Evolutionary conservation across 2,797 vertebrate species (phyloP), one percentile per base, ranked within the genome.

Genomic region (Sphenodon punctatus): DNA sequence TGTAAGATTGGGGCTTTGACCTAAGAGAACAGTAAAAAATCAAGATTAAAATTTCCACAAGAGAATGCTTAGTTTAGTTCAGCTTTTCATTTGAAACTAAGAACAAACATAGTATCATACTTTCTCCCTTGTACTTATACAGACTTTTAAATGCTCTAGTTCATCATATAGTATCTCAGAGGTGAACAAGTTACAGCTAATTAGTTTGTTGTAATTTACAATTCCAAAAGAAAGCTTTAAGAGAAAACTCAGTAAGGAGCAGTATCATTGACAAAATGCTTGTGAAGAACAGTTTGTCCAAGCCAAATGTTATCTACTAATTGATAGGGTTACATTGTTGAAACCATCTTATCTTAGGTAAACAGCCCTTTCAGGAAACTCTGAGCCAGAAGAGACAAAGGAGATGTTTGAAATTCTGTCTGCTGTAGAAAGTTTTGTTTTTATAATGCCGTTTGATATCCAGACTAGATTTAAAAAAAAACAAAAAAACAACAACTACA

Each of bases 271-370:
- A 84, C n/a, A 64, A 61, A 76, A 78, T 63, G 36, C 45, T 69
- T 72, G 36, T 66, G 39, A 93, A 92, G 82, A 76, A 65, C 73
- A 89, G 61, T 38, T 72, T 4, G 53, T 42, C 46, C 79, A 91
- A 86, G 70, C 74, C 39, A 75, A 88, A 86, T 70, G 59, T 86
- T 86, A 87, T 64, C 77, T 89, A 38, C 72, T 91, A 90, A 75
- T 48, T 70, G 85, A 78, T 66, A 86, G 76, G 55, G 77, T 55
- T 15, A n/a, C 67, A 88, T 84, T 70, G 89, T 74, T 72, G 84
- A 71, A 17, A 85, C 60, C 79, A 79, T 25, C 17, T 39, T 77
- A 58, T 76, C 79, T 73, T 68, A 49, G 1, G 38, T 70, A 79
- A 82, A 80, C 63, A 79, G 92, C 86, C 67, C 79, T 80, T 78